These are phyloP conservation scores for Dendrophyllia cribrosa DNA, from an alignment of 64 coral and sea anemone species.

Conservation along the genomic window DNA sequence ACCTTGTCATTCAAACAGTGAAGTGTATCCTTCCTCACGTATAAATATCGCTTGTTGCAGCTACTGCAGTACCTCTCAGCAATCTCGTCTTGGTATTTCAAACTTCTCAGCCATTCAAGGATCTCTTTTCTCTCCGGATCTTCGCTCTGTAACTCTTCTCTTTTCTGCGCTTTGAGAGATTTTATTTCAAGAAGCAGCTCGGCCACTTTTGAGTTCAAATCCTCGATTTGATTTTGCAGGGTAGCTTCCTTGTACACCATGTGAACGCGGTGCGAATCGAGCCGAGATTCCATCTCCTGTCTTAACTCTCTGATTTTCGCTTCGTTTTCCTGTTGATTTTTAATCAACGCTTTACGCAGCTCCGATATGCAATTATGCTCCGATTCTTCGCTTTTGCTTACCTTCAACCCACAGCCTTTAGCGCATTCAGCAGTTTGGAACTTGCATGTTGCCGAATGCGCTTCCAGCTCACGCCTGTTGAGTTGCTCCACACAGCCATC, in stretches of 20 bases:
- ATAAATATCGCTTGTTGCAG: slow-evolving; percentile 87
- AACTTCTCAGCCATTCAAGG: slow-evolving; percentile 82
- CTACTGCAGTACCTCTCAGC: slow-evolving; percentile 86
- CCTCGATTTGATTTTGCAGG: slow-evolving; percentile 91
- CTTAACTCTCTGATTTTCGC: slow-evolving; percentile 43
- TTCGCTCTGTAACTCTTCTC: slow-evolving; percentile 30
- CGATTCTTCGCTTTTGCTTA: slow-evolving; percentile 74
- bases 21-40: slow-evolving; percentile 86
- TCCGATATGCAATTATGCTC: slow-evolving; percentile 87
- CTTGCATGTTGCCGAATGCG: slow-evolving; percentile 69
- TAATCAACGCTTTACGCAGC: slow-evolving; percentile 66
- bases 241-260: slow-evolving; percentile 92
- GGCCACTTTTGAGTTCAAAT: slow-evolving; percentile 71
- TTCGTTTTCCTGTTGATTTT: slow-evolving; percentile 65
- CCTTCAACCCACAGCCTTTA: slow-evolving; percentile 86
- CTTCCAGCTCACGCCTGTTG: slow-evolving; percentile 76
- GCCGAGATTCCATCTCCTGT: slow-evolving; percentile 73
- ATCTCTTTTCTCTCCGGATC: slow-evolving; percentile 76
- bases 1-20: slow-evolving; percentile 88
- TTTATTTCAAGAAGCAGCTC: slow-evolving; percentile 78
- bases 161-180: slow-evolving; percentile 67
- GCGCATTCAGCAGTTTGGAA: slow-evolving; percentile 78
- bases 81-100: slow-evolving; percentile 93
- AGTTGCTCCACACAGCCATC: slow-evolving; percentile 75
- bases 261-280: slow-evolving; percentile 89